Base-by-base conservation (phyloP, 2,888 invertebrate species). In the Calameuta pallipes region DNA sequence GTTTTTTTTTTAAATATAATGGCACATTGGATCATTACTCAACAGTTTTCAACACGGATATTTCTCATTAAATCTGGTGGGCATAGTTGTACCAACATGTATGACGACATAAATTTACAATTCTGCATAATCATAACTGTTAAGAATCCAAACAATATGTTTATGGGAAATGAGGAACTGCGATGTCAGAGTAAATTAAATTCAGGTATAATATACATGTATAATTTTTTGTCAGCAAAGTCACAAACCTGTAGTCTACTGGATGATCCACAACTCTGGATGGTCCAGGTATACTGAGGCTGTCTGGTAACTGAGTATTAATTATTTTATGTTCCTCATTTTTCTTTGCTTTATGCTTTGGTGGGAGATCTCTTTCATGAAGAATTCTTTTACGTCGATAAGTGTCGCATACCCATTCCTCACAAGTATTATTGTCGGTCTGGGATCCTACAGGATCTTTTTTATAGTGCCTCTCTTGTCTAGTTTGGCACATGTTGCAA, bases 261-360 rank as follows among this genome's bases (percentile, higher is more conserved):
- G 88, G 85, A 79, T 81, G 84, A 82, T 90, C 89, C 33, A 87
- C 85, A 36, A 87, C 81, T 83, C 91, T 87, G 36, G 91, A 91
- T 73, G 91, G 90, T 74, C 91, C 91, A 78, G 91, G 88, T 77
- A 87, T 85, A 78, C 83, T 86, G 35, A 88, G 84, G 83, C 82
- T 84, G 80, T 88, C 87, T 11, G 81, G 75, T 37, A 84, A 83
- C 75, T 86, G 85, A 78, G 83, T 83, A 77, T 75, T 86, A 56
- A 79, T 79, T 73, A 85, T 79, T 79, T 84, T 74, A 74, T 86
- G 85, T 11, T 82, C 80, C 12, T 85, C 85, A 36, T 80, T 83
- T 79, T 80, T 87, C 76, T 85, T 87, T 75, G 80, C 80, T 79
- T 86, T 87, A 79, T 83, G 82, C 74, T 83, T 85, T 3, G 83